These are phyloP conservation scores for Chaetophractus vellerosus DNA, from an alignment of 2,797 vertebrate genomes.

Conservation along the genomic window DNA sequence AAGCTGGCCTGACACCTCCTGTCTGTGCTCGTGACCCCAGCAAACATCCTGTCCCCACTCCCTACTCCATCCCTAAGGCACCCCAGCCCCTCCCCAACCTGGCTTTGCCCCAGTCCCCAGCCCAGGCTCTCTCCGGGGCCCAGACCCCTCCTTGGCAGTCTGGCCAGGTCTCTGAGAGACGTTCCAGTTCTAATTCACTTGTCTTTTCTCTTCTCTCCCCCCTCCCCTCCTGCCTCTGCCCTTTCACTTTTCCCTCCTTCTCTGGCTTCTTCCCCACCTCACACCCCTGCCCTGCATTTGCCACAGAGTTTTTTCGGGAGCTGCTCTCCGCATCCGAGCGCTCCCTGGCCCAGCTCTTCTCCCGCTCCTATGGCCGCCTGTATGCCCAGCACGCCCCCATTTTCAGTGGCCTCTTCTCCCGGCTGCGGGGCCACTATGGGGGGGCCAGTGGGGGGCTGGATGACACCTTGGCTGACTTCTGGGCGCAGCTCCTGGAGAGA, in stretches of 20 bases:
- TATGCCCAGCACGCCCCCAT: slow-evolving; percentile 94
- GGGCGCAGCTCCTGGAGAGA: slow-evolving; percentile 94
- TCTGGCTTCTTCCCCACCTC: slow-evolving; percentile 23
- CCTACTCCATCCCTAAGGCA: neutral
- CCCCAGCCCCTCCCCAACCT: neutral
- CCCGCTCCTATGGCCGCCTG: slow-evolving; percentile 94
- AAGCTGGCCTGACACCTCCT: neutral
- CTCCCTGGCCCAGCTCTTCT: slow-evolving; percentile 95
- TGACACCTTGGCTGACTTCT: slow-evolving; percentile 95
- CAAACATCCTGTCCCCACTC: slow-evolving; percentile 4
- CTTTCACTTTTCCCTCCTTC: slow-evolving; percentile 47
- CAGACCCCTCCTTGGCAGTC: neutral
- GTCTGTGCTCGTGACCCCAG: slow-evolving; percentile 25
- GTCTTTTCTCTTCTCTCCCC: slow-evolving; percentile 63
- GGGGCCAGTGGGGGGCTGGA: slow-evolving; percentile 91
- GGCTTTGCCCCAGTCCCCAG: neutral
- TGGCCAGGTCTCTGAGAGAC: slow-evolving; percentile 53
- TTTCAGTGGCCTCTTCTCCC: slow-evolving; percentile 94
- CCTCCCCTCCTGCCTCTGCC: slow-evolving; percentile 19
- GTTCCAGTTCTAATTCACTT: slow-evolving; percentile 65
- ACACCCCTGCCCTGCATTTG: slow-evolving; percentile 45
- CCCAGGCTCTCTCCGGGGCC: neutral
- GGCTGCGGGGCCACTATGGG: slow-evolving; percentile 92
- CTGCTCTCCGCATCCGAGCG: slow-evolving; percentile 94
- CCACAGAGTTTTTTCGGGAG: slow-evolving; percentile 94